These are phyloP conservation scores for Platyscapa corneri DNA, from an alignment of 1,140 invertebrate species.

Conservation along the genomic window DNA sequence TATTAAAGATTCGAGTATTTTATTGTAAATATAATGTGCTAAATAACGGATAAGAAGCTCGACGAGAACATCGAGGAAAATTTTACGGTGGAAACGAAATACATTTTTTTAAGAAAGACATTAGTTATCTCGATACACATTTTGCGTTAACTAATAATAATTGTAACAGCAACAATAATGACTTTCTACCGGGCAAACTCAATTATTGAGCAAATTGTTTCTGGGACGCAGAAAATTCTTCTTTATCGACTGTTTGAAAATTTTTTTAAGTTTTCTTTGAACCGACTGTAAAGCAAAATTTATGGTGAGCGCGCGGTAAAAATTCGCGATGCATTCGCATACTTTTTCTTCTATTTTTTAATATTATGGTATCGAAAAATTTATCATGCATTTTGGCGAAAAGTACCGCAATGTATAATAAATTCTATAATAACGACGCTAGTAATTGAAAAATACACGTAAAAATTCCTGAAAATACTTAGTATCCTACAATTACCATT, in stretches of 20 bases:
- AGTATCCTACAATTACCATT: neutral
- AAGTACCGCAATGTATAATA: neutral
- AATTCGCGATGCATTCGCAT: neutral
- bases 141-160: neutral
- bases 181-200: neutral
- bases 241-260: neutral
- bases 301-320: neutral
- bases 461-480: neutral
- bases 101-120: too few relatives aligned
- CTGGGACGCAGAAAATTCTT: neutral
- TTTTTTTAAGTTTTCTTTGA: neutral
- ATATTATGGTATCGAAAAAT: slow-evolving; percentile 6
- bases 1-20: too few relatives aligned
- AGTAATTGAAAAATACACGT: neutral
- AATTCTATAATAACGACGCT: neutral
- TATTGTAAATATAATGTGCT: too few relatives aligned
- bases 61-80: too few relatives aligned
- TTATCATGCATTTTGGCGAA: neutral
- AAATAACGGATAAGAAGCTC: too few relatives aligned
- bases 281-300: neutral
- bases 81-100: too few relatives aligned
- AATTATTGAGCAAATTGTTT: neutral
- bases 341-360: neutral
- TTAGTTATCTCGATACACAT: neutral
- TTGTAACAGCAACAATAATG: too few relatives aligned